Evolutionary conservation across 2,113 vertebrate genomes (phyloP).

Genomic region (Motacilla alba): DNA sequence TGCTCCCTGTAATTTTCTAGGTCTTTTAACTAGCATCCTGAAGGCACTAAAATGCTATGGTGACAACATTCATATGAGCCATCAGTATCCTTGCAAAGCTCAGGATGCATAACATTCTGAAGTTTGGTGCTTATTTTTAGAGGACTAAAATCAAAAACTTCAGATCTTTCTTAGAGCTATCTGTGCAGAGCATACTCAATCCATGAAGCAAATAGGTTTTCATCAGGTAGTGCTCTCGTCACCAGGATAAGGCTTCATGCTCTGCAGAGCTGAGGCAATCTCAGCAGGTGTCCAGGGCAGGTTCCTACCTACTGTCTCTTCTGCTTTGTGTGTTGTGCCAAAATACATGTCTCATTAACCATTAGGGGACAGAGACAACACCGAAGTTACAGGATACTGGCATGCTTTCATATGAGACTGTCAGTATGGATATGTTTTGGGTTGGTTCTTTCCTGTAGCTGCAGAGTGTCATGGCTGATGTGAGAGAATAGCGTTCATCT

Average conservation of each 20-base stretch:
- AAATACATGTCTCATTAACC: neutral
- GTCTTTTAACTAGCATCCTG: neutral
- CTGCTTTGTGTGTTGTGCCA: neutral
- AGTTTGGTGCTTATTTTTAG: neutral
- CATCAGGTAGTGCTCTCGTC: fast-evolving
- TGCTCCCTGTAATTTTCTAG: neutral
- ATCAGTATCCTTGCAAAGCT: neutral
- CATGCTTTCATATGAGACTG: neutral
- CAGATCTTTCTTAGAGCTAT: neutral
- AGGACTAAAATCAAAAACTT: neutral
- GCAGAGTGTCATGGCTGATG: neutral
- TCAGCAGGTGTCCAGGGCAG: neutral
- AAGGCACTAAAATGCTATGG: neutral
- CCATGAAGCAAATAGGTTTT: neutral
- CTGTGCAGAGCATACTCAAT: neutral
- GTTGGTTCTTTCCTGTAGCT: neutral
- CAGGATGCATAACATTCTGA: neutral
- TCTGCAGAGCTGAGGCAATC: neutral
- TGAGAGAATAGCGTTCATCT: neutral
- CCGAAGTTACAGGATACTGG: neutral
- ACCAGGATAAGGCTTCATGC: neutral
- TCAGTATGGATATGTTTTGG: neutral
- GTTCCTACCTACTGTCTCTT: neutral
- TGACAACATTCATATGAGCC: neutral
- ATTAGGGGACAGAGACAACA: neutral